Evolutionary conservation across 2,888 invertebrate genomes (phyloP), one percentile per base, ranked within the genome.

Genomic region (Campoletis raptor): DNA sequence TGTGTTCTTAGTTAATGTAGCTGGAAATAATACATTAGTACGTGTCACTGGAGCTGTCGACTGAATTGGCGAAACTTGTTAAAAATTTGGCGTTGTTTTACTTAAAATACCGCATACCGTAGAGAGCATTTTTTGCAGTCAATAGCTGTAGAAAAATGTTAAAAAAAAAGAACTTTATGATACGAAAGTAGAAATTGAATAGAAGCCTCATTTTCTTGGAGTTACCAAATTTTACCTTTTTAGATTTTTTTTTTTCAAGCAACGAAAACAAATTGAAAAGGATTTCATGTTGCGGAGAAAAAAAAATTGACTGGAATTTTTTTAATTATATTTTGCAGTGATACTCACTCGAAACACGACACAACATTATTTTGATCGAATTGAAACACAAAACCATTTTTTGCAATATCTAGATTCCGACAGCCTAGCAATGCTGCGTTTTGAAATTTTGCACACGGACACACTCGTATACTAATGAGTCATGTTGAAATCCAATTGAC

Each of bases 11-110:
- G 70, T 45, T 54, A 45, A 77, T 76, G 64, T 64, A 18, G 74
- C 86, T 87, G 86, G 79, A 87, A 87, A 84, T 72, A 81, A 84
- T 8, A 52, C n/a, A 79, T 87, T 82, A 87, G 79, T 81, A 81
- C 12, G 42, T 12, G 73, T 40, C 18, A 67, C 21, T 64, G 36
- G 61, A 54, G n/a, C 40, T 42, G 40, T 45, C 36, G 36, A 42
- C 24, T 54, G n/a, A 21, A 24, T 37, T 61, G 30, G 42, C 7
- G 6, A 45, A 24, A 24, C 67, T 40, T 42, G 30, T 73, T 18
- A 24, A 15, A 37, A 70, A 72, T 66, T 83, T 24, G 36, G 40
- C 10, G 52, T 67, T 24, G 21, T 40, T 64, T 64, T 64, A 48
- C 40, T 9, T 21, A 45, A 57, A 61, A 10, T 66, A 12, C n/a